Conservation (phyloP, 2,888 invertebrate species). For the Clivina fossor region DNA sequence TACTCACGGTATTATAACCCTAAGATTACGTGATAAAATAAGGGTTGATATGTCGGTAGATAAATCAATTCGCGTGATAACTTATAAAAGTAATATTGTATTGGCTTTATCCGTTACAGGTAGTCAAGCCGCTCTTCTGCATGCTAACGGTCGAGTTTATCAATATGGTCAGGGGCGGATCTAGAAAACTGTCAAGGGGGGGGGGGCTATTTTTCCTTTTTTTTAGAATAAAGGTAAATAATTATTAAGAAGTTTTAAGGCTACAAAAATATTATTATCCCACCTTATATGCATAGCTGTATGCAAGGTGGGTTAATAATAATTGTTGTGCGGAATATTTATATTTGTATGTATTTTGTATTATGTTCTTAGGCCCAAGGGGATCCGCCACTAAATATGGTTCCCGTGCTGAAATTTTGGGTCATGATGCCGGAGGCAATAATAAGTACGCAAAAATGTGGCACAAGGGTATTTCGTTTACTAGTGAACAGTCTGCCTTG, state of each 20-base stretch:
- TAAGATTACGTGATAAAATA: conserved; percentile 75
- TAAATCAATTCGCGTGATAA: conserved; percentile 72
- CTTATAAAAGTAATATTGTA: conserved; percentile 78
- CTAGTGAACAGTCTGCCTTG: conserved; percentile 82
- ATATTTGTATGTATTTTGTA: too few relatives aligned
- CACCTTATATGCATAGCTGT: too few relatives aligned
- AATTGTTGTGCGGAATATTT: too few relatives aligned
- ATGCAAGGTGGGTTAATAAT: too few relatives aligned
- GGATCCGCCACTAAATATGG: too few relatives aligned
- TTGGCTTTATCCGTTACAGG: conserved; percentile 78
- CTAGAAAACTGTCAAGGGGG: too few relatives aligned
- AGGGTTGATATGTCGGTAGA: conserved; percentile 84
- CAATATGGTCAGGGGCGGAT: too few relatives aligned
- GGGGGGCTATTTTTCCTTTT: too few relatives aligned
- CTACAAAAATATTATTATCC: too few relatives aligned
- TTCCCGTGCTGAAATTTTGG: conserved; percentile 82
- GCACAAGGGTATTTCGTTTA: conserved; percentile 89
- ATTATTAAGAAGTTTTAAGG: too few relatives aligned
- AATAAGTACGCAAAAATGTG: conserved; percentile 91
- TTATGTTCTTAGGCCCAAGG: too few relatives aligned
- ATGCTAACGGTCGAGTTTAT: conserved; percentile 83
- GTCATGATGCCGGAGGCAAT: conserved; percentile 77
- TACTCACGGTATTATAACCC: conserved; percentile 78
- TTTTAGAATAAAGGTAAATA: too few relatives aligned
- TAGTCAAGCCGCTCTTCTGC: conserved; percentile 77